These are phyloP conservation scores for Rotaria socialis DNA, from an alignment of 2,888 invertebrate genomes.

Conservation along the genomic window DNA sequence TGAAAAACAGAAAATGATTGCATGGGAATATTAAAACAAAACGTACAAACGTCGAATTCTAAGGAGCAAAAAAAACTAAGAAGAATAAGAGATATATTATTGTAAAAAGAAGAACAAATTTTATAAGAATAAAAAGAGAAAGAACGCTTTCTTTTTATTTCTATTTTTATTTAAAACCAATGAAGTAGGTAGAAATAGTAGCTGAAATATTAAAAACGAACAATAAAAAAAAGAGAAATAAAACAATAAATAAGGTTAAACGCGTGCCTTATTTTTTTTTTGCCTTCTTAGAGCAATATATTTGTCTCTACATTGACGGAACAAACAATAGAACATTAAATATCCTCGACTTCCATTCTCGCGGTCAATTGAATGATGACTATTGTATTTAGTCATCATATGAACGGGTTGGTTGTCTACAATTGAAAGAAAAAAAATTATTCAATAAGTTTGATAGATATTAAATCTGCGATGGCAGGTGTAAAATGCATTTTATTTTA, in stretches of 20 bases:
- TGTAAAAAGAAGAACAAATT: neutral
- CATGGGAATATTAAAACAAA: neutral
- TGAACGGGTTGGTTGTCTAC: neutral
- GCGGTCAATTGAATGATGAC: neutral
- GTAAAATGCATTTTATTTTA: neutral
- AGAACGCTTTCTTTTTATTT: neutral
- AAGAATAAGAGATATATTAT: neutral
- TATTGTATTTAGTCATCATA: neutral
- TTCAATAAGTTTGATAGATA: too few species aligned
- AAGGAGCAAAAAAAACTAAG: neutral
- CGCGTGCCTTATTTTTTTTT: neutral
- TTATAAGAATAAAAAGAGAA: constrained; percentile 6
- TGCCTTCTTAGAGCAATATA: neutral
- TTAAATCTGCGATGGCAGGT: neutral
- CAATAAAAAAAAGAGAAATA: neutral
- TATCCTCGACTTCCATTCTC: constrained; percentile 10
- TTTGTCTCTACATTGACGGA: neutral
- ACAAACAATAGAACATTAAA: neutral
- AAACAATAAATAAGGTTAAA: neutral
- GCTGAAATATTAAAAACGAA: neutral
- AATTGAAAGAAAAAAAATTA: neutral
- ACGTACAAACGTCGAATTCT: constrained; percentile 12
- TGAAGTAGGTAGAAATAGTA: neutral
- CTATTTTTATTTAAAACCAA: neutral
- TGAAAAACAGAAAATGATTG: neutral